Conservation (phyloP, 2,888 invertebrate genomes). For the Micoletzkya japonica region DNA sequence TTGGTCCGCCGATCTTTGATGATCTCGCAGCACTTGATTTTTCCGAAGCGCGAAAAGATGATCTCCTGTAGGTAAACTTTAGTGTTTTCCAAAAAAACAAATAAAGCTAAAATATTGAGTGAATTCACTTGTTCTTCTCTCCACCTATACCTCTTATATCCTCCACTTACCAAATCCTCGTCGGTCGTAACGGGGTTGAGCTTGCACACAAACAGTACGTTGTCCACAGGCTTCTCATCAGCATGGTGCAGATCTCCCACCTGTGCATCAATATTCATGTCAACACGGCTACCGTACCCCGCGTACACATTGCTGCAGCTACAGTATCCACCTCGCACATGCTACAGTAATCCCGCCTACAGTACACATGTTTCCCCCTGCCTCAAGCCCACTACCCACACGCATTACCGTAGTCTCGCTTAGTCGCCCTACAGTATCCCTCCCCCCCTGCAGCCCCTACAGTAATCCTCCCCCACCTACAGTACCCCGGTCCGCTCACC, state of each 20-base stretch:
- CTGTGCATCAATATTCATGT: too few relatives aligned
- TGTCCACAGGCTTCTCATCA: constrained; percentile 96
- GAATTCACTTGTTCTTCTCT: background rate
- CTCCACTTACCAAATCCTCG: constrained; percentile 71
- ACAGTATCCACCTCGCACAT: too few relatives aligned
- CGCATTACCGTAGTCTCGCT: background rate
- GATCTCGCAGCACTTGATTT: constrained; percentile 73
- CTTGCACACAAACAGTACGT: constrained; percentile 98
- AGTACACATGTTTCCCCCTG: too few relatives aligned
- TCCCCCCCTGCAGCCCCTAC: background rate
- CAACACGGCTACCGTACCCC: too few relatives aligned
- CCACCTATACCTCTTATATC: background rate
- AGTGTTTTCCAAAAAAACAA: background rate
- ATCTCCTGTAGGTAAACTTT: constrained; percentile 77
- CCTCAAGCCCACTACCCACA: too few relatives aligned
- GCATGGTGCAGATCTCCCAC: constrained; percentile 94
- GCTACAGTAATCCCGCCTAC: too few relatives aligned
- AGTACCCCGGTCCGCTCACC: constrained; percentile 65
- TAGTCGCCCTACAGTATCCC: background rate
- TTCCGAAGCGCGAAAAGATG: constrained; percentile 80
- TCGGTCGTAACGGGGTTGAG: constrained; percentile 96
- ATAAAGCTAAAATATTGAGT: background rate
- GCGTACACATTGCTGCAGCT: too few relatives aligned
- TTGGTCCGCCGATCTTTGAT: constrained; percentile 88
- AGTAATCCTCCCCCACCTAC: background rate